Evolutionary conservation across 2,888 invertebrate genomes (phyloP), one percentile per base, ranked within the genome.

Genomic region (Craniophora ligustri): DNA sequence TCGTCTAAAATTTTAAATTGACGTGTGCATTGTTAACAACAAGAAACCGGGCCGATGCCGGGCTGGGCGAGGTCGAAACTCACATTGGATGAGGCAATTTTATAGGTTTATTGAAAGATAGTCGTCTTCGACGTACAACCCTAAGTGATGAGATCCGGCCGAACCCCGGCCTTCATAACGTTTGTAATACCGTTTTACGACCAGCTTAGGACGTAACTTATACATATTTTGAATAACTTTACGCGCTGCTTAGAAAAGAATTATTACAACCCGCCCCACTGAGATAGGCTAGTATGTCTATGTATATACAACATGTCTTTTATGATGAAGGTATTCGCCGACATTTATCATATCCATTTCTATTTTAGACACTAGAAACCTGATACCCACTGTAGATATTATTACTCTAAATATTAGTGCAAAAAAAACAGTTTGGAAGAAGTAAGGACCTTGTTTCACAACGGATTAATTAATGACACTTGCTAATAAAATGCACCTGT

Each of bases 211-310:
- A 86, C 85, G 86, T 88, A 88, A 88, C 86, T 91, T 90, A 91
- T 90, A 89, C 87, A 89, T 89, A 90, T 91, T 91, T 90, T 88
- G 87, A 89, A 91, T 91, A 90, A 88, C 85, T 89, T 91, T 88
- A 87, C 83, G 84, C 75, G 77, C 82, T 85, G 78, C 86, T 88
- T 86, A 82, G 82, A 85, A 87, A 89, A 87, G 82, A 88, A 86
- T 87, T 86, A 86, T 84, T 84, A 75, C 78, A 65, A 69, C 78
- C 81, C 78, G 80, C 71, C 77, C 69, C 67, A 67, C 60, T 53
- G 65, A 85, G 85, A 88, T 89, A 87, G 80, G 76, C 78, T 81
- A 74, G 48, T 57, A n/a, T n/a, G n/a, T n/a, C n/a, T n/a, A n/a
- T n/a, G n/a, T n/a, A 56, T 55, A 40, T 47, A 69, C 54, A 54